Conservation (phyloP, 2,113 vertebrate genomes). For the Camelus dromedarius region DNA sequence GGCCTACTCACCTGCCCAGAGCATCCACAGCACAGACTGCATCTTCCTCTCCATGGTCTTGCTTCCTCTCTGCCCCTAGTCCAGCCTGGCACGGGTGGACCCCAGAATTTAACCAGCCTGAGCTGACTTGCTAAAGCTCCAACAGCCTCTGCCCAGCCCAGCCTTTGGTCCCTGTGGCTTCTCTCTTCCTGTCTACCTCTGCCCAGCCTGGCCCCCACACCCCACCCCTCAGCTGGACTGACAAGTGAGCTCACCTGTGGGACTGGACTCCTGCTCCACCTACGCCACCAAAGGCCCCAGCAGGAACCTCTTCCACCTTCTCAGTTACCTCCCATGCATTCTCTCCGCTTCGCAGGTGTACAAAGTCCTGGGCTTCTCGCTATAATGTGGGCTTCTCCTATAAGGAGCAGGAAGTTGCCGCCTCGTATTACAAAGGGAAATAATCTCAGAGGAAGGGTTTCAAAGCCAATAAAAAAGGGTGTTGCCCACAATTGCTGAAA, state of each 20-base stretch:
- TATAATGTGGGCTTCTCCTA: neutral
- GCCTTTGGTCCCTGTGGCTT: neutral
- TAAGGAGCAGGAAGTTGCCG: neutral
- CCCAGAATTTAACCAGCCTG: neutral
- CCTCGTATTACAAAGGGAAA: neutral
- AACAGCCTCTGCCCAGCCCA: neutral
- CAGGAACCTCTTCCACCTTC: neutral
- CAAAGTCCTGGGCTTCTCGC: slow-evolving; percentile 54
- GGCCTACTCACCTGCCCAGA: slow-evolving; percentile 83
- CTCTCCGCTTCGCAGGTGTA: neutral
- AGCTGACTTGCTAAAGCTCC: neutral
- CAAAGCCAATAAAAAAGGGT: slow-evolving; percentile 15
- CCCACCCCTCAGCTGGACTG: slow-evolving; percentile 16
- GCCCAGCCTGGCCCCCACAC: neutral
- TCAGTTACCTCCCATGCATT: neutral
- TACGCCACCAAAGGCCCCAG: neutral
- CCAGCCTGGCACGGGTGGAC: neutral
- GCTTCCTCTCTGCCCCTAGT: neutral
- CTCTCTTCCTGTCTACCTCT: slow-evolving; percentile 43
- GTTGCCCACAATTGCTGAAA: neutral
- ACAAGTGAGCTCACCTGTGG: slow-evolving; percentile 53
- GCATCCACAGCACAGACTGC: slow-evolving; percentile 48
- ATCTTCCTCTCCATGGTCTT: neutral
- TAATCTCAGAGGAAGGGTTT: neutral
- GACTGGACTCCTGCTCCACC: neutral